Conservation (phyloP, 2,797 vertebrate genomes). For the Cynodonichthys magdalenae region DNA sequence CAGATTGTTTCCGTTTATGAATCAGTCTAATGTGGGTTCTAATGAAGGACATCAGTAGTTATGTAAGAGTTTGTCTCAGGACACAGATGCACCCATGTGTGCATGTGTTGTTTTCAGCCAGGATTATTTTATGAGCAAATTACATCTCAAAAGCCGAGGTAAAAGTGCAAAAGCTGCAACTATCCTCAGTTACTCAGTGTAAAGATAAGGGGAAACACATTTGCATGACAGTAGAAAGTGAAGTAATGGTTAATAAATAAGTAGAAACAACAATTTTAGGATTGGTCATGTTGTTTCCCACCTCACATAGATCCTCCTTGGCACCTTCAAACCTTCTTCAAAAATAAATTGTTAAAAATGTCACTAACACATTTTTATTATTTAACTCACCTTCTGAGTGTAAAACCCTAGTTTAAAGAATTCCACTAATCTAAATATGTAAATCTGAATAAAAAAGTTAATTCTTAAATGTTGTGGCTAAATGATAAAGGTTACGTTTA, state of each 20-base stretch:
- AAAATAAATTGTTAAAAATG: too few species aligned
- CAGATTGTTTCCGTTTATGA: constrained; percentile 3
- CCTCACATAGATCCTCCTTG: neutral
- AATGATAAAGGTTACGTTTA: too few species aligned
- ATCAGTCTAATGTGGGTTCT: constrained; percentile 13
- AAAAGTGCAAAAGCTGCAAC: constrained; percentile 41
- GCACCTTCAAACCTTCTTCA: too few species aligned
- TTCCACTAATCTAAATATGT: too few species aligned
- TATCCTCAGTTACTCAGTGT: constrained; percentile 13
- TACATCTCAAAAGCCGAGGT: constrained; percentile 15
- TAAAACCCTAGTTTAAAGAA: too few species aligned
- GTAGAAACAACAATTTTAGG: neutral
- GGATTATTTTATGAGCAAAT: constrained; percentile 60
- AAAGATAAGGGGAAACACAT: constrained; percentile 8
- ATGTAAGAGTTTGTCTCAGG: constrained; percentile 28
- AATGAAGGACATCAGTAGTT: constrained; percentile 30
- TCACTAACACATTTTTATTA: too few species aligned
- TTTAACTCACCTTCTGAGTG: too few species aligned
- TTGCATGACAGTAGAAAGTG: neutral
- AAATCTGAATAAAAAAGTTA: too few species aligned
- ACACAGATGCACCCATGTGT: constrained; percentile 38
- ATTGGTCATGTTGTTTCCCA: constrained; percentile 21
- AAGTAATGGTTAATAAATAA: neutral
- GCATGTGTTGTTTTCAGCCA: constrained; percentile 24
- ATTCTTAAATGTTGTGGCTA: too few species aligned